Base-by-base conservation (phyloP, 2,113 vertebrate genomes). In the Tachycineta bicolor region DNA sequence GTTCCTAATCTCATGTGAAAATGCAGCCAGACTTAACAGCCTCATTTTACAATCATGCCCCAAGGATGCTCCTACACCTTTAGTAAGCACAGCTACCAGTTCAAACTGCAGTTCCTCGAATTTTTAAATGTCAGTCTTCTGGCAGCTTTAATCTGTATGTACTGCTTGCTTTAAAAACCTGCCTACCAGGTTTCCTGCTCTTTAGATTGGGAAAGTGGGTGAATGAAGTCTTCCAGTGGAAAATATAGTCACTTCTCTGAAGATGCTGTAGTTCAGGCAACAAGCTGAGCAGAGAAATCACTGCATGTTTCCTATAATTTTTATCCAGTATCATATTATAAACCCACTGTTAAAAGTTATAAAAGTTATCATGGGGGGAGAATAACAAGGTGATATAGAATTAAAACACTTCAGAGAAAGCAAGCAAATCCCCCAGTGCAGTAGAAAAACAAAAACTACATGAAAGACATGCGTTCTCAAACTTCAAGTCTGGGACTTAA, bases 1-100 rank as follows among this genome's bases (percentile, higher is more conserved):
- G 0, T 24, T 39, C 41, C 17, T 14, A 23, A 79, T 43, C 12
- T 14, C 9, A 0, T 0, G 1, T 21, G 41, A 82, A 89, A 52
- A 26, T 14, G 13, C 19, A 63, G 28, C 56, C 25, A 71, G 44
- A 44, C 16, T 44, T 67, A 23, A 52, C 23, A 44, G 14, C 14
- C 50, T 58, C 46, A 12, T 70, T 92, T 90, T 58, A 78, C 37
- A 68, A 10, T 33, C 26, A 24, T 20, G 16, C 12, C 50, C 33
- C 50, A 59, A 74, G 43, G 25, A 56, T 18, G 24, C 13, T 56
- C 26, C 71, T 55, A 34, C 1, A 4, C 29, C 25, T 71, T 64
- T 46, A 28, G 12, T 26, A 73, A 52, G 33, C 24, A 37, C 91
- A 90, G 16, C 24, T 53, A 41, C 26, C 43, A 59, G 33, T 34